Evolutionary conservation across 2,113 vertebrate species (phyloP), one percentile per base, ranked within the genome.

Genomic region (Lycocorax pyrrhopterus): DNA sequence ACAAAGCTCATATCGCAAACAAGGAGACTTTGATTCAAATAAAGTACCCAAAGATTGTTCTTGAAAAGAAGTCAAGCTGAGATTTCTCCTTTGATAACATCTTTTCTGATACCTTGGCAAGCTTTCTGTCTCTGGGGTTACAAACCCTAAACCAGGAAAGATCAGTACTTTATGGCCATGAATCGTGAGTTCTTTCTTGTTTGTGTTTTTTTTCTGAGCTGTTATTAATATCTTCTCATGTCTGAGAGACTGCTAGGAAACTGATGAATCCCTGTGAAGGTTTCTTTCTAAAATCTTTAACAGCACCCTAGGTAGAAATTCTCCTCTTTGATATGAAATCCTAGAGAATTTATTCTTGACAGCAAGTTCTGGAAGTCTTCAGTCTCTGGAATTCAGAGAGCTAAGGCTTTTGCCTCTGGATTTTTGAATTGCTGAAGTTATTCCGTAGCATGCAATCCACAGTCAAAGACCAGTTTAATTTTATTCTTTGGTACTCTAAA

Each of bases 251-350:
- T 93, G 41, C 75, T 91, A 49, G 60, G 73, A 90, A 89, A 86
- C 39, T 51, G 76, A 62, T 51, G 64, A 67, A 90, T 66, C 20
- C 20, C 23, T 0, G 1, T 60, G 67, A 47, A 91, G 19, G 7
- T 33, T 93, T 91, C 43, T 87, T 89, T 80, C 62, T 49, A 43
- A 91, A 96, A 95, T 35, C 55, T 78, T 87, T 84, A 84, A 95
- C 76, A 95, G 83, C 37, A 94, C 89, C 55, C 56, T 67, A 89
- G 73, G 21, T 84, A 94, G 91, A 91, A 94, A 93, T 52, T 76
- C 55, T 78, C 37, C 41, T 86, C 93, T 94, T 97, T 96, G 89
- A 95, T 95, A 93, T 52, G 82, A 94, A 91, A 97, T 95, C 91
- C 91, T 92, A 66, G 79, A 96, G 85, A 95, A 89, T 93, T 94